Base-by-base conservation (phyloP, 1,140 invertebrate genomes). In the Ips typographus region DNA sequence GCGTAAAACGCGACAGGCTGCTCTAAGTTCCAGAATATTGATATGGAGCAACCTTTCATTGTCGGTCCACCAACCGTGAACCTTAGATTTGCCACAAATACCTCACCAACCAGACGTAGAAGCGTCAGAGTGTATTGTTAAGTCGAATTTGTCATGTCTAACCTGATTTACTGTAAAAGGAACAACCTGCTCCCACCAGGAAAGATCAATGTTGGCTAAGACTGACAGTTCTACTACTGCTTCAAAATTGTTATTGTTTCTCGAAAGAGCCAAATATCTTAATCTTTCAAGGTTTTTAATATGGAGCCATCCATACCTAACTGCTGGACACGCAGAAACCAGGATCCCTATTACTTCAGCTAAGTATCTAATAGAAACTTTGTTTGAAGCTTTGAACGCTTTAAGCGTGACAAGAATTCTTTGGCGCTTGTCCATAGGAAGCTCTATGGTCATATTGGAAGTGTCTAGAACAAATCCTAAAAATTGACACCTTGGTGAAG, bases 401-500 rank as follows among this genome's bases (percentile, higher is more conserved):
- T 6, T 58, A 3, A 39, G 4, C 40, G 3, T 4, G 6, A 4
- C 4, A 4, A 36, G 4, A 8, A 58, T 58, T 1, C 36, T 38
- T 5, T 58, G 6, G 37, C 6, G 37, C 40, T 58, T 58, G 3
- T 39, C 56, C 3, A 58, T 5, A 5, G 56, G 56, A 58, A 58
- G 37, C 36, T 53, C 39, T 58, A 58, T 38, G 40, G n/a, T 39
- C 38, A 58, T 38, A 6, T 36, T 38, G 3, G 37, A 6, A 38
- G 36, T 40, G 36, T 58, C 5, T 39, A 58, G 40, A 7, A 58
- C 6, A 40, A 58, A 58, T 3, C 56, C 75, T 65, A 75, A 65
- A 69, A 71, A 77, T 71, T 66, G 68, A 53, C 61, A 65, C 8
- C 8, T 51, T 55, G 62, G 68, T 1, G 49, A 6, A 40, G 76